Base-by-base conservation (phyloP, 1,140 invertebrate genomes). In the Papilio machaon region DNA sequence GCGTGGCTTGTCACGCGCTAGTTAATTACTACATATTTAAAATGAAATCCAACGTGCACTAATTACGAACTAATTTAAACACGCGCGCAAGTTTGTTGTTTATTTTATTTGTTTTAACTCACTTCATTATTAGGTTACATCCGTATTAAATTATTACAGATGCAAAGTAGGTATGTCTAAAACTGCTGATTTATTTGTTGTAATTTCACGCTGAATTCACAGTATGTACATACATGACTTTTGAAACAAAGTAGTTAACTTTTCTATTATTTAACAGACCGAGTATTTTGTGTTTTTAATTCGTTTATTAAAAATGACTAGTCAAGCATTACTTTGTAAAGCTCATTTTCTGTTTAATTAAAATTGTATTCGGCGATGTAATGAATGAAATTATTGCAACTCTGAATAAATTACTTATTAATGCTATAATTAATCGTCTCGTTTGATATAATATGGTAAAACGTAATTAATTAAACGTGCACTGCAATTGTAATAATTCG, bases 11-110 rank as follows among this genome's bases (percentile, higher is more conserved):
- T 67, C 64, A 67, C 64, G 64, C 64, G 64, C 64, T 6, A 67
- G 64, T 67, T 67, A 67, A 67, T 67, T 67, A 67, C 64, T 35
- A 67, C 64, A 67, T 67, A 67, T 67, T 67, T 67, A 67, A 67
- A 67, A 67, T 35, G 64, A 67, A 67, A 67, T 67, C 30, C 64
- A 35, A 67, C 64, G 30, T 67, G 64, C 64, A 67, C 64, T 67
- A 67, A 67, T 67, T 67, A 67, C 10, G 30, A 67, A 30, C 23
- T 67, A 67, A 67, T 67, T 67, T 67, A 30, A 35, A 67, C 64
- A 67, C 30, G 64, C 64, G 23, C 64, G 5, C 23, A 67, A 67
- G 64, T 67, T 67, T 67, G 64, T 30, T 67, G 64, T 67, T 35
- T 67, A 35, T 67, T 35, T 35, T 67, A 67, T 35, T 35, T 30